Percentiles rank a stretch among this genome's conserved stretches.
phyloP scores from a whole-genome alignment of 1,140 invertebrate species.

The Brachionus calyciflorus region DNA sequence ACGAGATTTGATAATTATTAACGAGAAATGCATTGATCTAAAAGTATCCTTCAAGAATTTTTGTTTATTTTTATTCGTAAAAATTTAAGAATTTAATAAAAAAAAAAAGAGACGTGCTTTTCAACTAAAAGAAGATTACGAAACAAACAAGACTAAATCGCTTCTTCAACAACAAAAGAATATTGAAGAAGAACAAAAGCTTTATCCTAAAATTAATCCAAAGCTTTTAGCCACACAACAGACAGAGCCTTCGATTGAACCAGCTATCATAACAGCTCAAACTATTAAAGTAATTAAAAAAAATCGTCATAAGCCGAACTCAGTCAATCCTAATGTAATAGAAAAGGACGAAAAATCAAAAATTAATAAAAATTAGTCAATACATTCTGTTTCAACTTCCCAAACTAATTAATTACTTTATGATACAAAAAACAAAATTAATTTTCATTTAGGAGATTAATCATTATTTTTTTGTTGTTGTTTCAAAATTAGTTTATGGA shows the following conservation, averaged over 20 bases:
- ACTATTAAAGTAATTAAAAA: not conserved
- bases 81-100: not conserved
- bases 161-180: conserved; percentile 7
- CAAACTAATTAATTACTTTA: no score
- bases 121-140: not conserved
- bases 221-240: not conserved
- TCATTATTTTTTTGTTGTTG: no score
- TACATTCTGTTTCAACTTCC: no score
- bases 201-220: conserved; percentile 10
- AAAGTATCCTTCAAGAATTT: no score
- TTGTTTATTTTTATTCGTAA: no score
- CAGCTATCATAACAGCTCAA: not conserved
- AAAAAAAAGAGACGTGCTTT: not conserved
- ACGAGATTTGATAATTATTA: conserved; percentile 24
- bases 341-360: not conserved
- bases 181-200: conserved; percentile 17
- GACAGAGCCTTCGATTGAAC: not conserved
- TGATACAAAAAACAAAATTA: no score
- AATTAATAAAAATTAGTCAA: not conserved
- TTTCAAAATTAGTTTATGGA: no score
- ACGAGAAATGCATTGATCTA: conserved; percentile 27
- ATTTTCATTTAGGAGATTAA: no score
- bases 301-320: not conserved
- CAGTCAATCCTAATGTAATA: not conserved
- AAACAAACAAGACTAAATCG: not conserved